These are phyloP conservation scores for Periophthalmus magnuspinnatus DNA, from an alignment of 2,797 vertebrate genomes.

Conservation along the genomic window DNA sequence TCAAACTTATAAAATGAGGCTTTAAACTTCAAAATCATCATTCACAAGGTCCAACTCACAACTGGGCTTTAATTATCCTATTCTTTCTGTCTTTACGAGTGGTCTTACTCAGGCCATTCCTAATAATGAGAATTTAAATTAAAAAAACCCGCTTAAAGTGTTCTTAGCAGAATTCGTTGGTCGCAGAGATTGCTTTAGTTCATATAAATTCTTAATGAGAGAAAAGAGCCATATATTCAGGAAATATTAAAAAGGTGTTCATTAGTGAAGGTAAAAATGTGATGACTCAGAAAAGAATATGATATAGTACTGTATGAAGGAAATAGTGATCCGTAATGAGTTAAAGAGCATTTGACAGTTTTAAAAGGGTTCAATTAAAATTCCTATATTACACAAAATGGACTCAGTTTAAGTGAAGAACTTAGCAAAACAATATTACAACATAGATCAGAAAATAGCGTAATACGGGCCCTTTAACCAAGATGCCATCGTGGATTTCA, in stretches of 20 bases:
- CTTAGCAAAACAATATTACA: no score
- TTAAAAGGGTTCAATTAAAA: no score
- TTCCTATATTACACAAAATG: no score
- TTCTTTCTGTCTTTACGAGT: not conserved
- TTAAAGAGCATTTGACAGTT: not conserved
- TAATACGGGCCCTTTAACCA: no score
- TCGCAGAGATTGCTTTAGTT: not conserved
- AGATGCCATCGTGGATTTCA: no score
- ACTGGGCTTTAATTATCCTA: not conserved
- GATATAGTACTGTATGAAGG: not conserved
- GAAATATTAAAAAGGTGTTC: not conserved
- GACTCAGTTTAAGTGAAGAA: no score
- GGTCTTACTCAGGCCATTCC: not conserved
- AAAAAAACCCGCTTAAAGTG: not conserved
- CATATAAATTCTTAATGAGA: not conserved
- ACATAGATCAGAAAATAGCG: no score
- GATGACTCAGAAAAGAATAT: not conserved
- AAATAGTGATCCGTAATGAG: not conserved
- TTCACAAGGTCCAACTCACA: not conserved
- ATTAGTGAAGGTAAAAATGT: not conserved
- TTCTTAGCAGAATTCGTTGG: not conserved
- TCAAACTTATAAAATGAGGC: not conserved
- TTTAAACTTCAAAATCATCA: not conserved
- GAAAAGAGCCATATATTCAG: not conserved
- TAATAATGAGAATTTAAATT: not conserved